Conservation (phyloP, 2,797 vertebrate species). For the Channallabes apus region DNA sequence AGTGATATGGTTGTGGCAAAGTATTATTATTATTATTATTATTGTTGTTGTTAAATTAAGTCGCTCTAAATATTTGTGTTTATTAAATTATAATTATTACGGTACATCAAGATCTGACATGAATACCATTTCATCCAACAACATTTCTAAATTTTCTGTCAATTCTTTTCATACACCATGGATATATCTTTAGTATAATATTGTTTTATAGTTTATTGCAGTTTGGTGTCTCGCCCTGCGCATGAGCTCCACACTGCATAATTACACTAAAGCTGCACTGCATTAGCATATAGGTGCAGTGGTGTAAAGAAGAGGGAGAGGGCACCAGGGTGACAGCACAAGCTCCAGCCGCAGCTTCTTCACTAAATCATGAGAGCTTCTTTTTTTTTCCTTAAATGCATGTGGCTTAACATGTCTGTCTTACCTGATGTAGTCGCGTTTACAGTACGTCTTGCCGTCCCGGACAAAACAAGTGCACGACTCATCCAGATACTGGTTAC, state of each 20-base stretch:
- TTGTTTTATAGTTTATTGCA: not conserved
- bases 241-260: constrained; percentile 24
- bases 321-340: constrained; percentile 5
- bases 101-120: not conserved
- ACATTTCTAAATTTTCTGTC: not conserved
- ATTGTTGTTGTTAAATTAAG: constrained; percentile 14
- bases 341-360: constrained; percentile 9
- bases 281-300: constrained; percentile 57
- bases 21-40: constrained; percentile 19
- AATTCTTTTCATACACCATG: no score
- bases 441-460: constrained; percentile 97
- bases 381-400: not conserved
- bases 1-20: not conserved
- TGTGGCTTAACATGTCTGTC: constrained; percentile 27
- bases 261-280: constrained; percentile 41
- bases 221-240: not conserved
- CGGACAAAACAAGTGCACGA: constrained; percentile 96
- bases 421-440: constrained; percentile 94
- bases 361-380: constrained; percentile 27
- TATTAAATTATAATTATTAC: not conserved
- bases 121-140: not conserved
- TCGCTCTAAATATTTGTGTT: not conserved
- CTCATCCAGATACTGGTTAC: constrained; percentile 95
- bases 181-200: not conserved
- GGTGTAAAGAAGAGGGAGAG: constrained; percentile 35